Conservation (phyloP, 1,140 invertebrate genomes). For the Conus betulinus region DNA sequence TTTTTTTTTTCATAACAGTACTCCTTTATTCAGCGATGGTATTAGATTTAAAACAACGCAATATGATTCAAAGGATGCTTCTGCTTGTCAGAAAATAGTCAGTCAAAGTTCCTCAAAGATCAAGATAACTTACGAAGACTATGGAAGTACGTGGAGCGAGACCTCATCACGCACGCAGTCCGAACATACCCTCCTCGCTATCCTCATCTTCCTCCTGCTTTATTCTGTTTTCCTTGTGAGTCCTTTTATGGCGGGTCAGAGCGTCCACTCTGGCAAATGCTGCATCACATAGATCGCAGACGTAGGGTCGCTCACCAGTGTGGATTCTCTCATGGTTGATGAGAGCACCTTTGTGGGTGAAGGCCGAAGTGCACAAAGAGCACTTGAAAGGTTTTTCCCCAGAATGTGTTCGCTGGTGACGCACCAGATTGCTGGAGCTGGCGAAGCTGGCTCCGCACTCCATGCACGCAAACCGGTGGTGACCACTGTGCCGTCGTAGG, state of each 20-base stretch:
- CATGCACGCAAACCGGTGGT: constrained; percentile 32
- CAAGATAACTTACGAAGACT: too few relatives aligned
- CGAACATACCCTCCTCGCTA: not conserved
- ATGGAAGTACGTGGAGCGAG: too few relatives aligned
- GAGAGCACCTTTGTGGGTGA: constrained; percentile 23
- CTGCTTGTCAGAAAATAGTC: too few relatives aligned
- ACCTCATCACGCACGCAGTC: not conserved
- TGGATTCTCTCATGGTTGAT: constrained; percentile 15
- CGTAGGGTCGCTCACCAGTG: constrained; percentile 79
- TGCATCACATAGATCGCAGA: constrained; percentile 85
- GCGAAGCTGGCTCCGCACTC: constrained; percentile 33
- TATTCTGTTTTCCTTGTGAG: constrained; percentile 1
- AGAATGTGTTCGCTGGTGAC: constrained; percentile 71
- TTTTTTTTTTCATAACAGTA: too few relatives aligned
- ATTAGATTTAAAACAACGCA: too few relatives aligned
- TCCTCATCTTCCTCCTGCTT: not conserved
- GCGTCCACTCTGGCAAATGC: not conserved
- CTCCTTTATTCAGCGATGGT: too few relatives aligned
- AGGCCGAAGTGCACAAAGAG: constrained; percentile 31
- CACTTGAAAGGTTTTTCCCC: constrained; percentile 62
- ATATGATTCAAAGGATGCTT: too few relatives aligned
- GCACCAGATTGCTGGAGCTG: constrained; percentile 35
- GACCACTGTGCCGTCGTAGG: constrained; percentile 31
- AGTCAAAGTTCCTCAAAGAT: too few relatives aligned
- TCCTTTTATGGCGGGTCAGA: not conserved